Percentiles rank a stretch among this genome's conserved stretches.
Conservation (phyloP, 2,797 vertebrate species). For the Meriones psammophilus region DNA sequence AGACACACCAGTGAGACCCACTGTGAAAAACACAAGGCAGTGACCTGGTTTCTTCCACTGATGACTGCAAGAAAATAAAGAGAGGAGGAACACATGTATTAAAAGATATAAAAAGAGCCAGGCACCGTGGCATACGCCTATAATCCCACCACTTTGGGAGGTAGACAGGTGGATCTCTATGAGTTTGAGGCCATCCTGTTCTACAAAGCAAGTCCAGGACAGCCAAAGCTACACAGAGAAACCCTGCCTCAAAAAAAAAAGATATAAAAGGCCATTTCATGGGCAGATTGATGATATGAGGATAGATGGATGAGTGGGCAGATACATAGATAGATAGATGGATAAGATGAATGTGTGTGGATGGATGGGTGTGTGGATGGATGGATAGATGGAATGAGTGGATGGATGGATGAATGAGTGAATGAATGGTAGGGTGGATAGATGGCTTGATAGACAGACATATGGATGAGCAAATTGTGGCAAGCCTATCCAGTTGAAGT, state of each 20-base stretch:
- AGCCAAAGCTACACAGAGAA: no score
- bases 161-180: no score
- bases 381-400: not conserved
- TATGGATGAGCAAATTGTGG: not conserved
- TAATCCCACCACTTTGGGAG: no score
- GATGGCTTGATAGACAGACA: not conserved
- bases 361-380: not conserved
- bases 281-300: not conserved
- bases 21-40: not conserved
- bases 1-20: not conserved
- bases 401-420: not conserved
- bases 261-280: not conserved
- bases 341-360: not conserved
- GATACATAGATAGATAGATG: not conserved
- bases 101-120: not conserved
- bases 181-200: no score
- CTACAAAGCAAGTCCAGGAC: no score
- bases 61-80: not conserved
- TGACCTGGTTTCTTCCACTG: not conserved
- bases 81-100: not conserved
- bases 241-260: not conserved
- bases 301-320: not conserved
- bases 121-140: no score
- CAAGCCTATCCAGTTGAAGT: not conserved
- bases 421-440: not conserved